Conservation (phyloP, 2,113 vertebrate species). For the Apodemus sylvaticus region DNA sequence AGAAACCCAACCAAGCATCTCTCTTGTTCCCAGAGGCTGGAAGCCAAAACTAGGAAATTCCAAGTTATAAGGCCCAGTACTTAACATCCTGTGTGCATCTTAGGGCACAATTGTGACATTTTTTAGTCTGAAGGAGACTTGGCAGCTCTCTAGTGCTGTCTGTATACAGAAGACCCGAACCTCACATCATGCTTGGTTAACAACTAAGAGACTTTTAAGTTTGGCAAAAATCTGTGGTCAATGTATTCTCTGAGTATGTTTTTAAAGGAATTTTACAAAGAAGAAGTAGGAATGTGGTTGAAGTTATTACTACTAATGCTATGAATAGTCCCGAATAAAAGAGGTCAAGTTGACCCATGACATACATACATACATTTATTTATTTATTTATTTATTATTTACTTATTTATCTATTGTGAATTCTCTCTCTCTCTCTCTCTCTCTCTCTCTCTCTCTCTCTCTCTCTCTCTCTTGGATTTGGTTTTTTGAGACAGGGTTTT, state of each 20-base stretch:
- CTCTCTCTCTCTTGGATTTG: no score
- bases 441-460: no score
- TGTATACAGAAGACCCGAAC: background rate
- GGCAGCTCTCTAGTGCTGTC: background rate
- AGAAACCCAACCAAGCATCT: background rate
- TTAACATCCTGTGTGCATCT: slow-evolving; percentile 8
- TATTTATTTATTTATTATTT: background rate
- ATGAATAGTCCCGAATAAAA: background rate
- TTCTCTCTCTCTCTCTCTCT: no score
- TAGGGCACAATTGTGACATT: background rate
- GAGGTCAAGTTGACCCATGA: background rate
- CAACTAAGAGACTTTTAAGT: background rate
- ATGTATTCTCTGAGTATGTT: background rate
- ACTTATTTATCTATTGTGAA: no score
- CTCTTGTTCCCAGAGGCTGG: slow-evolving; percentile 22
- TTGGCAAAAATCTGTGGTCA: background rate
- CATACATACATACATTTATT: no score
- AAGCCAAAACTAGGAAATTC: slow-evolving; percentile 56
- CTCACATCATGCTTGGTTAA: background rate
- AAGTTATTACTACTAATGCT: background rate
- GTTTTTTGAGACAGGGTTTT: no score
- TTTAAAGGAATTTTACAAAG: background rate
- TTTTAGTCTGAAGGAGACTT: background rate
- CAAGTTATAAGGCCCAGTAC: slow-evolving; percentile 7
- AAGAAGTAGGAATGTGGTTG: background rate